phyloP scores from a whole-genome alignment of 2,113 vertebrate genomes.

The Uropsilus gracilis region DNA sequence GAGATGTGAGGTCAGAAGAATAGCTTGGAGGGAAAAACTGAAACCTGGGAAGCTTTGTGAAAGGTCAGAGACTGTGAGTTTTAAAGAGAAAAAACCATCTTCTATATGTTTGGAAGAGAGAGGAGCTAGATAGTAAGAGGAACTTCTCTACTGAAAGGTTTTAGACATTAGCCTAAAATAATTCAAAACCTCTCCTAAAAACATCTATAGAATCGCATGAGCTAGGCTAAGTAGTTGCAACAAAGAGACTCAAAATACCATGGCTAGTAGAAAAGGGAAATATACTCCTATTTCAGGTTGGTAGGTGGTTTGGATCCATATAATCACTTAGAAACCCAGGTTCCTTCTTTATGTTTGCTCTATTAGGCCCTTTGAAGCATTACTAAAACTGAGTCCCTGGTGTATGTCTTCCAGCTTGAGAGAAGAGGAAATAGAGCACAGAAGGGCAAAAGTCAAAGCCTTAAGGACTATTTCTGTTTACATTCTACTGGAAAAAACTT shows the following conservation, averaged over 20 bases:
- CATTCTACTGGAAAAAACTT: neutral
- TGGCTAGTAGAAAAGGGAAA: neutral
- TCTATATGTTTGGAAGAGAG: neutral
- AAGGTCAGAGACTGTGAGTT: neutral
- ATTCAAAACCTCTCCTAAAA: neutral
- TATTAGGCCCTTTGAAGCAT: neutral
- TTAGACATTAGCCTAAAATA: neutral
- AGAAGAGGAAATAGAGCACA: neutral
- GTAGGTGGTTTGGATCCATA: neutral
- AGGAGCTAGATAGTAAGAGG: neutral
- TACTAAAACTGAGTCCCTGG: neutral
- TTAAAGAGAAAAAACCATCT: neutral
- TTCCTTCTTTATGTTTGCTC: constrained; percentile 7
- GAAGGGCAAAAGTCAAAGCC: neutral
- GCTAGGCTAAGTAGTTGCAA: neutral
- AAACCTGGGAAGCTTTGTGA: neutral
- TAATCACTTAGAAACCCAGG: neutral
- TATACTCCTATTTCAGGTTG: neutral
- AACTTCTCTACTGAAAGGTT: neutral
- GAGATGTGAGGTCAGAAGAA: neutral
- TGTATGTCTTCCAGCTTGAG: neutral
- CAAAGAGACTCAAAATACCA: neutral
- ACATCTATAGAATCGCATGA: neutral
- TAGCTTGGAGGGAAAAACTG: neutral
- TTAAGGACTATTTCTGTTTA: neutral